Conservation (phyloP, 2,797 vertebrate species). For the Amblyraja radiata region DNA sequence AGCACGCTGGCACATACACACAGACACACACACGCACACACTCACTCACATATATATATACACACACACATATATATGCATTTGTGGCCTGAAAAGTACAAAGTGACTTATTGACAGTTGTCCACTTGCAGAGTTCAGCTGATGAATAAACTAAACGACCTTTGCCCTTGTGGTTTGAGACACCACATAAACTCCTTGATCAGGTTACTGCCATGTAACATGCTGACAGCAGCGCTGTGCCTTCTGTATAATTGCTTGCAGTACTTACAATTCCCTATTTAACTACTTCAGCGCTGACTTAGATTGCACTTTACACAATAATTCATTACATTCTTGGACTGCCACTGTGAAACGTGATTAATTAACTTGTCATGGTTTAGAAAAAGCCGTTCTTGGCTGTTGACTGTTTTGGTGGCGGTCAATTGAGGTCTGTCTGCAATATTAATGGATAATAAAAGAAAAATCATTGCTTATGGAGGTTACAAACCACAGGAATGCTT, state of each 20-base stretch:
- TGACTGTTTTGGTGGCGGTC: neutral
- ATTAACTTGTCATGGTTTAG: conserved; percentile 5
- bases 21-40: neutral
- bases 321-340: neutral
- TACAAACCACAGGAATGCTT: conserved; percentile 2
- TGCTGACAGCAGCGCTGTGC: neutral
- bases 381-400: conserved; percentile 8
- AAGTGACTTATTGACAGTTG: neutral
- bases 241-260: neutral
- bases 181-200: neutral
- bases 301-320: neutral
- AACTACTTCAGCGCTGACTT: conserved; percentile 11
- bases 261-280: neutral
- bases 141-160: neutral
- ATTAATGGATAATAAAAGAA: conserved; percentile 26
- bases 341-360: neutral
- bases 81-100: neutral
- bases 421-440: neutral
- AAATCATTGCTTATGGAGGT: conserved; percentile 23
- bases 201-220: neutral
- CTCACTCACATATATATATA: too few species aligned
- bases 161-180: neutral
- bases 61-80: too few species aligned
- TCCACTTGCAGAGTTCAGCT: neutral
- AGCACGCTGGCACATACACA: too few species aligned